Base-by-base conservation (phyloP, 2,797 vertebrate genomes). In the Linurgus olivaceus region DNA sequence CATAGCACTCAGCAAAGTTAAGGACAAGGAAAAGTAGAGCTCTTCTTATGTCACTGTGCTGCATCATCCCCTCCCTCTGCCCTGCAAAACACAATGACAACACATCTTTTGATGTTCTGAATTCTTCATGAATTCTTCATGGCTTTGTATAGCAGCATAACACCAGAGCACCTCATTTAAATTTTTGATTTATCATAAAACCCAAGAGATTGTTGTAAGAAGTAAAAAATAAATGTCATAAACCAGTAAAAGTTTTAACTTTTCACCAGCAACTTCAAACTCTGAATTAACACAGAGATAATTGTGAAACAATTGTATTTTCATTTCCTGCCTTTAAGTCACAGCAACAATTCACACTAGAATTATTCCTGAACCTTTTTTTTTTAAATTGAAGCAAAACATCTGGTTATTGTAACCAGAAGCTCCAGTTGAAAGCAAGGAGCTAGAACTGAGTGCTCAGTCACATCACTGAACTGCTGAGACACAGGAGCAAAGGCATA, bases 351-450 rank as follows among this genome's bases (percentile, higher is more conserved):
- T 23, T 58, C 88, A 73, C 31, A 54, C 9, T 70, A 33, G 2
- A 82, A 61, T 50, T 86, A 82, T 54, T 68, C 40, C 47, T 73
- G 47, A 25, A 75, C 35, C 13, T 38, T 38, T 38, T 13, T 38
- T 37, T 37, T 37, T 38, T 38, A 54, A 48, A 94, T 55, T 55
- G 81, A 66, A 42, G 11, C 13, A 12, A 81, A 93, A 66, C 47
- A 89, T 42, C 42, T 96, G 91, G 50, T 79, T 23, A 81, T 68
- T 18, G 89, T 72, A 65, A 96, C 62, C 35, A 74, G 92, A 90
- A 88, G 94, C n/a, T 96, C 73, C 76, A 95, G 82, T 11, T 95
- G 71, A 88, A n/a, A 70, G 38, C 25, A 1, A 83, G 90, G 6
- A 93, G 85, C 45, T 58, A 86, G 21, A 59, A 26, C 0, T 3